Conservation (phyloP, 2,797 vertebrate species). For the Phyllotis vaccarum region DNA sequence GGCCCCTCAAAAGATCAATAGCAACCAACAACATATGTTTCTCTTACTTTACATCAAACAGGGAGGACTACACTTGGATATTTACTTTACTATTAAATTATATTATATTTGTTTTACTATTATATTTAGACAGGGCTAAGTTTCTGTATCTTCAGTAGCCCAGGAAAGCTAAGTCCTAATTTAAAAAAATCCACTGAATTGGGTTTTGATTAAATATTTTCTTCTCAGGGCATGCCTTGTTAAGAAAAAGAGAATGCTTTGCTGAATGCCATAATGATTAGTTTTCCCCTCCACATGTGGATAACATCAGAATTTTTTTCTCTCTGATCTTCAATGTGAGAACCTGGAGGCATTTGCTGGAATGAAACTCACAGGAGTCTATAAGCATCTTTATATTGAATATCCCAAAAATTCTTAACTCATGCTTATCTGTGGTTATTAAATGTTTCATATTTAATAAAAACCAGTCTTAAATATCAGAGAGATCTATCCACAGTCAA, state of each 20-base stretch:
- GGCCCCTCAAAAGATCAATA: too few species aligned
- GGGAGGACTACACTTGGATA: background rate
- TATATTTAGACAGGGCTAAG: background rate
- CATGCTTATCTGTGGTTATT: too few species aligned
- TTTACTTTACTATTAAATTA: background rate
- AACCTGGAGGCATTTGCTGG: background rate
- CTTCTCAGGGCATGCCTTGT: background rate
- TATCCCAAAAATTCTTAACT: background rate
- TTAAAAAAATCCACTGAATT: background rate
- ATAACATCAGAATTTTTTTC: background rate
- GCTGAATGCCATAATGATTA: slow-evolving; percentile 21
- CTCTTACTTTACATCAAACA: background rate
- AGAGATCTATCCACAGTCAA: too few species aligned
- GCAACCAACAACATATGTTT: background rate
- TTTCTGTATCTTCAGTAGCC: background rate
- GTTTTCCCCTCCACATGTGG: background rate
- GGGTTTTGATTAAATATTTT: background rate
- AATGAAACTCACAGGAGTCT: background rate
- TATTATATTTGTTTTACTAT: too few species aligned
- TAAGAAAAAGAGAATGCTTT: background rate
- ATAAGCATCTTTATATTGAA: background rate
- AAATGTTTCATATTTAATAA: too few species aligned
- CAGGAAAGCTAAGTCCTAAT: background rate
- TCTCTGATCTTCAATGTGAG: background rate
- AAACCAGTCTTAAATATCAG: too few species aligned